phyloP scores from a whole-genome alignment of 2,888 invertebrate genomes.

The Pristionchus japonicus region DNA sequence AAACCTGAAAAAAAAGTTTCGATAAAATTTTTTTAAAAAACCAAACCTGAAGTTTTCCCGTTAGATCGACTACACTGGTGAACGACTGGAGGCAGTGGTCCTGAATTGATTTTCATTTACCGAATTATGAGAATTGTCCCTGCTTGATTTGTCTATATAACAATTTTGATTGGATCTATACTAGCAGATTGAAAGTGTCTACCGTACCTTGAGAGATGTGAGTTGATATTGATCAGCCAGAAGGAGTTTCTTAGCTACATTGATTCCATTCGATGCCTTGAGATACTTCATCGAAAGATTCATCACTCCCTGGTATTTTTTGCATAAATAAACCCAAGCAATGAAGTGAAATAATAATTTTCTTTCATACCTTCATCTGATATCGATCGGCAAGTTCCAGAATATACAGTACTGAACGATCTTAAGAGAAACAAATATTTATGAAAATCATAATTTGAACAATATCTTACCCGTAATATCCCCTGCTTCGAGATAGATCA shows the following conservation, averaged over 20 bases:
- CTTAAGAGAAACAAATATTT: no score
- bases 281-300: background rate
- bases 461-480: no score
- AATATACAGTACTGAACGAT: no score
- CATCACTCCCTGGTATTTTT: no score
- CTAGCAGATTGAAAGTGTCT: background rate
- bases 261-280: background rate
- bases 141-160: background rate
- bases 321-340: no score
- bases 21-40: background rate
- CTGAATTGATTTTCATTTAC: background rate
- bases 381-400: no score
- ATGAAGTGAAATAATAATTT: no score
- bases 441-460: no score
- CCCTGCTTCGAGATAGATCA: no score
- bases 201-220: background rate
- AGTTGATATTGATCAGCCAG: background rate
- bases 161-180: background rate
- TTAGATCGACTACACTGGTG: background rate
- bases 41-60: background rate
- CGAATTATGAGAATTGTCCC: background rate
- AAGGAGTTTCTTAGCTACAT: background rate
- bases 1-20: background rate
- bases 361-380: no score
- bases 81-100: background rate